phyloP scores from a whole-genome alignment of 2,113 vertebrate genomes.

The Eira barbara region DNA sequence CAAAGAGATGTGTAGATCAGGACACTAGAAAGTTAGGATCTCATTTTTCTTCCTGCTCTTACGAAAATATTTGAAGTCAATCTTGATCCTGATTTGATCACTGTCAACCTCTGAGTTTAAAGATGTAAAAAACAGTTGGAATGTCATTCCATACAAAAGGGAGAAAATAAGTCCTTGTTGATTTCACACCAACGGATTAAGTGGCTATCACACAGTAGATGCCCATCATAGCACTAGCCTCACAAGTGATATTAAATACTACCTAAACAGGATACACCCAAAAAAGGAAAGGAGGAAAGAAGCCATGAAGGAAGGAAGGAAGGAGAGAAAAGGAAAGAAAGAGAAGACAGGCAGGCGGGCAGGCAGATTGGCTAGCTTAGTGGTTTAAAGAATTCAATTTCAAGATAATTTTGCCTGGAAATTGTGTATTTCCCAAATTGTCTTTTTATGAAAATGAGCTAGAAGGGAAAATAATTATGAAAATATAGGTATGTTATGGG shows the following conservation, averaged over 20 bases:
- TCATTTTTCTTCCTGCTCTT: slow-evolving; percentile 62
- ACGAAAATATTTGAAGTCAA: slow-evolving; percentile 51
- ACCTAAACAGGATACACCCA: neutral
- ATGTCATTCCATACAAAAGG: slow-evolving; percentile 50
- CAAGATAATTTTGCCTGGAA: neutral
- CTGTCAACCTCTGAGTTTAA: slow-evolving; percentile 62
- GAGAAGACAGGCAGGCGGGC: neutral
- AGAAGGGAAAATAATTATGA: slow-evolving; percentile 33
- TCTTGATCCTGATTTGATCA: slow-evolving; percentile 60
- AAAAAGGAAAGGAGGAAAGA: neutral
- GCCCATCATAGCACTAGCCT: slow-evolving; percentile 13
- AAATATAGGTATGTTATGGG: neutral
- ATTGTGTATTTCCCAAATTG: neutral
- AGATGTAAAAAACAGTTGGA: slow-evolving; percentile 63
- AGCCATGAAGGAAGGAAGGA: neutral
- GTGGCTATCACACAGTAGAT: slow-evolving; percentile 2
- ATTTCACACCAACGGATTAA: slow-evolving; percentile 57
- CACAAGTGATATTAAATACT: slow-evolving; percentile 34
- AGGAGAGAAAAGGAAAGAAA: neutral
- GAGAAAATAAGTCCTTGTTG: slow-evolving; percentile 61
- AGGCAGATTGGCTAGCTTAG: neutral
- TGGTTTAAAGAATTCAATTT: slow-evolving; percentile 39
- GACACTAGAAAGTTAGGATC: slow-evolving; percentile 50
- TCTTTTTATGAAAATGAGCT: slow-evolving; percentile 36
- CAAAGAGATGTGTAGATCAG: slow-evolving; percentile 21